Evolutionary conservation across 2,888 invertebrate genomes (phyloP), one percentile per base, ranked within the genome.

Genomic region (Keiferia lycopersicella): DNA sequence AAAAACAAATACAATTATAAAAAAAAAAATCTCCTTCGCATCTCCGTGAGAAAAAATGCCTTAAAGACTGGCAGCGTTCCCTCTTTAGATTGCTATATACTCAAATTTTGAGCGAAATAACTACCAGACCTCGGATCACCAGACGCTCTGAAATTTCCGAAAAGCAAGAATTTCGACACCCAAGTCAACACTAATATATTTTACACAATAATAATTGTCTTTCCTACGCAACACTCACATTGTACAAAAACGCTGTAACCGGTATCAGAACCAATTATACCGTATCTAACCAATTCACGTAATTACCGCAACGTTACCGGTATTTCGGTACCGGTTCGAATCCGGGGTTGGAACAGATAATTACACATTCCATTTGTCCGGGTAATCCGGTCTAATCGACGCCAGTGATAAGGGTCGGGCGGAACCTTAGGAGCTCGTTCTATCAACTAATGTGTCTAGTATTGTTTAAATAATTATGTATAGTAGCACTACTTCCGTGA

Each of bases 291-390:
- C 18, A 22, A 34, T 56, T 56, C 56, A 4, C 30, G 34, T 26
- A 56, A 56, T 56, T 56, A 56, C 16, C 34, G 30, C 56, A 16
- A n/a, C 18, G 56, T 34, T 56, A 56, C 66, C 64, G 64, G 59
- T 59, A 59, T 59, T 59, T 56, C 26, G 56, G 56, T 56, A 56
- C 56, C 56, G 56, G 56, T 56, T 56, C 56, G 56, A 56, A 56
- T 56, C 56, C 56, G 16, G 30, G 56, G n/a, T 34, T 56, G 56
- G 76, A 71, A 77, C 76, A 85, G 86, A 88, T 90, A 88, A 89
- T 90, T 88, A 88, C 87, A 87, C 88, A 90, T 90, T 88, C 88
- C 88, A 86, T 88, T 87, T 88, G 88, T 86, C 83, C 84, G 76
- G 84, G 79, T 87, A 87, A 90, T 87, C 86, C 82, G 75, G 80